phyloP scores from a whole-genome alignment of 2,797 vertebrate species.

The Urocyon cinereoargenteus region DNA sequence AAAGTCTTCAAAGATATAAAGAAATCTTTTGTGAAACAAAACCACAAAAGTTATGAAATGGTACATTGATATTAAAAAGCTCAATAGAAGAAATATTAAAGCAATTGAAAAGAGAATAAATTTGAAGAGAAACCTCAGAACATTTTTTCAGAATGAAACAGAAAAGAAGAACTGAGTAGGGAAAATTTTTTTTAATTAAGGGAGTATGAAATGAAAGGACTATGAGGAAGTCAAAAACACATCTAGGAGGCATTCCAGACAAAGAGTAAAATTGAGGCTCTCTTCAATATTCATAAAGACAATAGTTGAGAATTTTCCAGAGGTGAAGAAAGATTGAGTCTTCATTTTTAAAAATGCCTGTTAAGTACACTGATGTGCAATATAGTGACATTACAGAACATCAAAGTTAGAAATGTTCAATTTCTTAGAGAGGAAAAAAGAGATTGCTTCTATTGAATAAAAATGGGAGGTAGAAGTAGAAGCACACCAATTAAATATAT shows the following conservation, averaged over 20 bases:
- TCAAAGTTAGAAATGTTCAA: neutral
- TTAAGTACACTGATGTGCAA: neutral
- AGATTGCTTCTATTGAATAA: neutral
- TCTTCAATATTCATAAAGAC: neutral
- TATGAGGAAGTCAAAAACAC: neutral
- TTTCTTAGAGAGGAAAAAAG: neutral
- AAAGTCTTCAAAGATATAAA: slow-evolving; percentile 33
- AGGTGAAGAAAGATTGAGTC: neutral
- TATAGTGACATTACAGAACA: neutral
- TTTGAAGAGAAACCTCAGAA: neutral
- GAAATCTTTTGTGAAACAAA: neutral
- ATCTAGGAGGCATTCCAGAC: neutral
- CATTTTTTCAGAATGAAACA: neutral
- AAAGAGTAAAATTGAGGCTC: neutral
- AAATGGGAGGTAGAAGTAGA: neutral
- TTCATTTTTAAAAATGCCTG: slow-evolving; percentile 21
- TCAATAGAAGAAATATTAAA: slow-evolving; percentile 3
- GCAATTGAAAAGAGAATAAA: neutral
- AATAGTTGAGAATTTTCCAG: neutral
- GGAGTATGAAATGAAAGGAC: neutral
- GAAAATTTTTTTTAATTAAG: neutral
- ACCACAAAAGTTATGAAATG: neutral
- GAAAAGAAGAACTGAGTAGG: neutral
- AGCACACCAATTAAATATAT: neutral
- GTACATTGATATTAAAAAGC: neutral